Evolutionary conservation across 2,113 vertebrate genomes (phyloP), one percentile per base, ranked within the genome.

Genomic region (Lepidothrix coronata): DNA sequence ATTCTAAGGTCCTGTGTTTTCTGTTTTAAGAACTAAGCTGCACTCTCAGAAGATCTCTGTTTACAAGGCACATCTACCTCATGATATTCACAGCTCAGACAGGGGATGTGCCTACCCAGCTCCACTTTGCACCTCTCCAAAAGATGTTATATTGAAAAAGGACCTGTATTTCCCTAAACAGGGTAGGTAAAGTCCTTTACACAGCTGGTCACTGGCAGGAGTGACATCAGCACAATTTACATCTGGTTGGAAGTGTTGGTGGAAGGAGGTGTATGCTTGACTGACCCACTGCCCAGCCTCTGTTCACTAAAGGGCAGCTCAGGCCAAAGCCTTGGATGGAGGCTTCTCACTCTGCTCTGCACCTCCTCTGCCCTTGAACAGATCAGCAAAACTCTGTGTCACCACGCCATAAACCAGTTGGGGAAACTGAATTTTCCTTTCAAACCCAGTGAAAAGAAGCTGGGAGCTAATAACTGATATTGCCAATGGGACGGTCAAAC

Each of bases 211-310:
- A 48, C 52, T 59, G 51, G 25, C 62, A 67, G 33, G 57, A 72
- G 30, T 6, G 28, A 46, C 1, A 6, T 8, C 63, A 24, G 30
- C 0, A 1, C 27, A 23, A 5, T 54, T 71, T 35, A 41, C 58
- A 59, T 9, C 46, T 49, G 61, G 8, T 44, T 81, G 1, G 35
- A 88, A 74, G 54, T 21, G 1, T 1, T 27, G 71, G 35, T 82
- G 62, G 28, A 59, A 92, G 33, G 66, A 88, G 17, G 19, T 1
- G 1, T 15, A 31, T 61, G 62, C 49, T 30, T 31, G 39, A 48
- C 44, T 39, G 54, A 41, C 22, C 19, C 37, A 9, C 6, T 1
- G 0, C 7, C 55, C 81, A 71, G 24, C 17, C 5, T 23, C 27
- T 37, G 35, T 25, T 78, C 51, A 14, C 46, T 25, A 6, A 63